Evolutionary conservation across 2,888 invertebrate species (phyloP), one percentile per base, ranked within the genome.

Genomic region (Eumacrocentrus americanus): DNA sequence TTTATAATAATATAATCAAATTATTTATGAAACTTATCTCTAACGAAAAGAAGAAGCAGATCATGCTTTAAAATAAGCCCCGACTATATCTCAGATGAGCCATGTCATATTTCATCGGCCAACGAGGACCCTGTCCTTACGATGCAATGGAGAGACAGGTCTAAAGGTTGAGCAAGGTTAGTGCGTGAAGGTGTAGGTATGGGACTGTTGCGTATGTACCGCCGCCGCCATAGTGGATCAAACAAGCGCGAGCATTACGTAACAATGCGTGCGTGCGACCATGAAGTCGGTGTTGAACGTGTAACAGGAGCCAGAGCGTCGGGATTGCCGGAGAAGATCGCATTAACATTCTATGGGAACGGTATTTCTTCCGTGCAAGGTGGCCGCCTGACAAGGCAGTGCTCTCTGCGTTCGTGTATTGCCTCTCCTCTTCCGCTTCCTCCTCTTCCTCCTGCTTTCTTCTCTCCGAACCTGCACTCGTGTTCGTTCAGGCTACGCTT

Each of bases 341-440:
- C 77, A 80, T 80, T 79, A 78, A 80, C 75, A 79, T 80, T 79
- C 78, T 76, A 77, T 75, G 77, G 78, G 77, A 80, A 78, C 75
- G 78, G 77, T 78, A 78, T 78, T 74, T 72, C 74, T 72, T 69
- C 70, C 67, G 66, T 64, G 74, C 72, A 71, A 74, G 64, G 63
- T 60, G 61, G 57, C 66, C 69, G 67, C 68, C 71, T 72, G 75
- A 75, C 73, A 70, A 72, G 72, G 68, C 68, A 56, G 57, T 67
- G 67, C 63, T 56, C 60, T 63, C 56, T 63, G 64, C 57, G 57
- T 61, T 63, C 63, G 60, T 61, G 50, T 65, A 44, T 25, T 9
- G 35, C 48, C 22, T 46, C 56, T 35, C 12, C 18, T 56, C 18
- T 54, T 20, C 29, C 22, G 47, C 34, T 48, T 22, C 22, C 47